phyloP scores from a whole-genome alignment of 1,140 invertebrate species.

The Camponotus pennsylvanicus region DNA sequence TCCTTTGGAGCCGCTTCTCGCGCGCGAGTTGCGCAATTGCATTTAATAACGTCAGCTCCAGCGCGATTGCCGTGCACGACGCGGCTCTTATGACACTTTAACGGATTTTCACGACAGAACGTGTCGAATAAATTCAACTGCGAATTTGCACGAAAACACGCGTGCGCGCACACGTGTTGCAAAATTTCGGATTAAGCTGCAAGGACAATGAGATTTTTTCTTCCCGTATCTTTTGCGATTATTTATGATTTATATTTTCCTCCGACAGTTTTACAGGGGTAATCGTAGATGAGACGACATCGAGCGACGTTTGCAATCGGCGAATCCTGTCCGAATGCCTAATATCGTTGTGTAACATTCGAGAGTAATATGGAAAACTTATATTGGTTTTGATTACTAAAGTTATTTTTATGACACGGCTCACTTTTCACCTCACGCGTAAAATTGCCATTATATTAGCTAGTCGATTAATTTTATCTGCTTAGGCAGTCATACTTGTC shows the following conservation, averaged over 20 bases:
- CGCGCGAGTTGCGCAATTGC: constrained; percentile 68
- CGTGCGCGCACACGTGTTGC: neutral
- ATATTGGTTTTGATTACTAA: constrained; percentile 47
- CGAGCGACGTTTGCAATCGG: constrained; percentile 30
- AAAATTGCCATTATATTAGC: constrained; percentile 47
- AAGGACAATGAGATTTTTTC: constrained; percentile 19
- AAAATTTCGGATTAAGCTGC: constrained; percentile 28
- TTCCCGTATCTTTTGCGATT: neutral
- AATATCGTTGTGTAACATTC: constrained; percentile 63
- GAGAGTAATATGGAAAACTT: neutral
- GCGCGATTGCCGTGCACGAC: constrained; percentile 46
- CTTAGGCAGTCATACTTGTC: neutral
- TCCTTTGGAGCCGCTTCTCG: constrained; percentile 74
- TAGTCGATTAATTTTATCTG: constrained; percentile 57
- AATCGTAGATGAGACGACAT: neutral
- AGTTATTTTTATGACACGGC: constrained; percentile 60
- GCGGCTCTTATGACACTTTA: constrained; percentile 49
- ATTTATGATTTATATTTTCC: neutral
- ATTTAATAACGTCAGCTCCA: constrained; percentile 72
- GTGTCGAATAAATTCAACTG: constrained; percentile 56
- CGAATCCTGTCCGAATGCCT: constrained; percentile 25
- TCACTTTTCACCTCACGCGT: constrained; percentile 34
- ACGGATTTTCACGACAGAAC: constrained; percentile 59
- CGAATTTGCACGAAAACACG: constrained; percentile 43
- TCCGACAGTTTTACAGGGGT: neutral